Evolutionary conservation across 2,888 invertebrate genomes (phyloP).

Genomic region (Agonopterix arenella): DNA sequence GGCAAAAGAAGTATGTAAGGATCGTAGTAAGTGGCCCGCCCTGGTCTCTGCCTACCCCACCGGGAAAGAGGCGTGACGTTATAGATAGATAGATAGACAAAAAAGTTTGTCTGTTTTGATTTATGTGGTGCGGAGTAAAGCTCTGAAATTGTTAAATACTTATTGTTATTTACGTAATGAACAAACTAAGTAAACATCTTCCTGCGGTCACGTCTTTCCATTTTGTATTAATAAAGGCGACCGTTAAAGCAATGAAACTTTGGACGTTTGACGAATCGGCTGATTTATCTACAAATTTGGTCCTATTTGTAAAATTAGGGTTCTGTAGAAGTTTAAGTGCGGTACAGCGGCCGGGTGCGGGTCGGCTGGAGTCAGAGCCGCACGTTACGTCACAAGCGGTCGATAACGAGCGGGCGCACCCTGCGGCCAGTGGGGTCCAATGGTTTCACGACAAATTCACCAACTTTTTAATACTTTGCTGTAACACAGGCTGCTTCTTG

Average conservation of each 20-base stretch:
- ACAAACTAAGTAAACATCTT: neutral
- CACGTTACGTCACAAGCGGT: constrained; percentile 53
- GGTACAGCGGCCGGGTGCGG: neutral
- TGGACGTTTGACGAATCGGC: neutral
- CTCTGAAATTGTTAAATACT: too few relatives aligned
- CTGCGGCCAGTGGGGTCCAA: constrained; percentile 23
- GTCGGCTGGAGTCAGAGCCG: too few relatives aligned
- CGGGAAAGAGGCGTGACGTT: too few relatives aligned
- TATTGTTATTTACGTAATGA: too few relatives aligned
- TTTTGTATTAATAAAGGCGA: neutral
- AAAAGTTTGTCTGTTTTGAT: too few relatives aligned
- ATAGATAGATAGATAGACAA: too few relatives aligned
- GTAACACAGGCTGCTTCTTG: constrained; percentile 19
- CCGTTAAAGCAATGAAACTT: neutral
- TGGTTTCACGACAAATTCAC: constrained; percentile 28
- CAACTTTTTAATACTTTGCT: constrained; percentile 46
- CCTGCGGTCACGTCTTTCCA: neutral
- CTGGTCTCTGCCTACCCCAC: too few relatives aligned
- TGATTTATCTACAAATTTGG: constrained; percentile 1
- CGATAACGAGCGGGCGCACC: constrained; percentile 41
- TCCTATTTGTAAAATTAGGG: constrained; percentile 6
- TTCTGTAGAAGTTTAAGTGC: constrained; percentile 4
- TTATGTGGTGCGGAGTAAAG: too few relatives aligned
- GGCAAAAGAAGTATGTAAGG: too few relatives aligned
- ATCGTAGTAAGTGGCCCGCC: too few relatives aligned